Conservation (phyloP, 2,888 invertebrate species). For the Ceraclea dissimilis region DNA sequence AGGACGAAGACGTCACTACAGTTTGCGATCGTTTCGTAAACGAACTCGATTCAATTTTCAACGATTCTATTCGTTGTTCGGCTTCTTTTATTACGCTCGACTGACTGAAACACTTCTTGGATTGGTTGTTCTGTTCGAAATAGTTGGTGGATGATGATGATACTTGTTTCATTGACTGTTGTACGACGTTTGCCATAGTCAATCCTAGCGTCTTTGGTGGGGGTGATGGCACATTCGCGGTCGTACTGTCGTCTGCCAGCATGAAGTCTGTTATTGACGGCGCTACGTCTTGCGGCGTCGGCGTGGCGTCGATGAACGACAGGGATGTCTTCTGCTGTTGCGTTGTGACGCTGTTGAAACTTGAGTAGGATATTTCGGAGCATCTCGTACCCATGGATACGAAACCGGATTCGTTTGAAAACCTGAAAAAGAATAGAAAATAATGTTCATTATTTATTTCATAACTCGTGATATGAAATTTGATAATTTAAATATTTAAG, state of each 20-base stretch:
- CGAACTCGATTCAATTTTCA: constrained; percentile 18
- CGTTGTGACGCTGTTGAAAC: constrained; percentile 28
- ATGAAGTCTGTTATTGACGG: constrained; percentile 15
- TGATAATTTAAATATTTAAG: no score
- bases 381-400: constrained; percentile 45
- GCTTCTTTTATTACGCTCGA: constrained; percentile 15
- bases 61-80: constrained; percentile 14
- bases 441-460: no score
- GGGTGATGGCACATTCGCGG: constrained; percentile 11
- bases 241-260: constrained; percentile 4
- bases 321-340: constrained; percentile 21
- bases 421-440: constrained; percentile 30
- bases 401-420: constrained; percentile 49
- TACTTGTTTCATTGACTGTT: constrained; percentile 24
- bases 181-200: constrained; percentile 19
- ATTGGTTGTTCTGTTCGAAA: constrained; percentile 17
- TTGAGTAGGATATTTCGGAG: constrained; percentile 30
- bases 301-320: constrained; percentile 23
- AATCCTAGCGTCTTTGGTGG: constrained; percentile 8
- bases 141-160: constrained; percentile 16
- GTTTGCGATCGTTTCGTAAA: constrained; percentile 17
- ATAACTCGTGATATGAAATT: no score
- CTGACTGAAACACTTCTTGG: constrained; percentile 18
- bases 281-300: constrained; percentile 21
- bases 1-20: constrained; percentile 7